Evolutionary conservation across 35 echinoderm and acorn worm genomes (phyloP).

Genomic region (Hemicentrotus pulcherrimus): DNA sequence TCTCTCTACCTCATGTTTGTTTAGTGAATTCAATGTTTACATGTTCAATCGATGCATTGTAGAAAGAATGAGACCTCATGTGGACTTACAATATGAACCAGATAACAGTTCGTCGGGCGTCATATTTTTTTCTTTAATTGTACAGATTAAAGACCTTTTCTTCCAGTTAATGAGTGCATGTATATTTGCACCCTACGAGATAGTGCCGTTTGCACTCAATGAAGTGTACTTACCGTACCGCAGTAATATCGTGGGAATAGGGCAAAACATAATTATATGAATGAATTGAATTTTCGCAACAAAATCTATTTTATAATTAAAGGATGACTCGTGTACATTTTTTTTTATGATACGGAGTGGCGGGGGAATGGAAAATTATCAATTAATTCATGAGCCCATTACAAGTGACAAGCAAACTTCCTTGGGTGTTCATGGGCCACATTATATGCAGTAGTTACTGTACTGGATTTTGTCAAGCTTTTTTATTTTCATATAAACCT

Average conservation of each 20-base stretch:
- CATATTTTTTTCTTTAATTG: background rate
- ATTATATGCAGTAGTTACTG: background rate
- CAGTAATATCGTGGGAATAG: too few species aligned
- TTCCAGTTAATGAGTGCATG: too few species aligned
- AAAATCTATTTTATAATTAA: too few species aligned
- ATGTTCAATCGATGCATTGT: too few species aligned
- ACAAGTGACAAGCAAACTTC: background rate
- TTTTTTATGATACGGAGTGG: background rate
- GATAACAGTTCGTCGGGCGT: background rate
- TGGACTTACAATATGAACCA: background rate
- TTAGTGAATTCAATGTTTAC: background rate
- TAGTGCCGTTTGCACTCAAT: too few species aligned
- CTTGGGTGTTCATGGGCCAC: background rate
- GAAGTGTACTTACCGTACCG: too few species aligned
- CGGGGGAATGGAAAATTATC: background rate
- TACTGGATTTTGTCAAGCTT: background rate
- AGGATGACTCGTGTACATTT: too few species aligned
- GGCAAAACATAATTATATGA: too few species aligned
- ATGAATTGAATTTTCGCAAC: too few species aligned
- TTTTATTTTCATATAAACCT: too few species aligned
- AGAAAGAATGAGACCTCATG: background rate
- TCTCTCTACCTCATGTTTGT: background rate
- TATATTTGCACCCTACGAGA: too few species aligned
- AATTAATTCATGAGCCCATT: background rate
- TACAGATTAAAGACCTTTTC: too few species aligned